Conservation (phyloP, 2,888 invertebrate species). For the Brenthis hecate region DNA sequence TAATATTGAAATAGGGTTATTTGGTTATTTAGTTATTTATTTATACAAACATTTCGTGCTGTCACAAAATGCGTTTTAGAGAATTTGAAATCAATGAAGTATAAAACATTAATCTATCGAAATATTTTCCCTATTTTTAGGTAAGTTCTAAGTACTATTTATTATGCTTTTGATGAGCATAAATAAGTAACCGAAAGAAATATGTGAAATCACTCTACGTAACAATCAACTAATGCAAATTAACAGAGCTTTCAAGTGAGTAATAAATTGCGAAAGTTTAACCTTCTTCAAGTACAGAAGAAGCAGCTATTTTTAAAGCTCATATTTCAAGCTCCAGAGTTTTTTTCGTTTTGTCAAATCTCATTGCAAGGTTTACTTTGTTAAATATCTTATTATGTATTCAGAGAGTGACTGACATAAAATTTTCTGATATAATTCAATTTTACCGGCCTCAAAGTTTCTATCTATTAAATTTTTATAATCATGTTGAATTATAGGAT, state of each 20-base stretch:
- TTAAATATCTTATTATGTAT: conserved; percentile 39
- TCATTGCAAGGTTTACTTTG: conserved; percentile 36
- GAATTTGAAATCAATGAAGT: too few relatives aligned
- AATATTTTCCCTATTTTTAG: too few relatives aligned
- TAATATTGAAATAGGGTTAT: conserved; percentile 23
- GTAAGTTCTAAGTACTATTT: too few relatives aligned
- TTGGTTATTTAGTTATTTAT: background rate
- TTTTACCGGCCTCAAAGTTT: conserved; percentile 34
- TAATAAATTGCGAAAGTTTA: background rate
- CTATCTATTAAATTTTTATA: conserved; percentile 23
- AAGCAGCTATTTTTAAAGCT: conserved; percentile 20
- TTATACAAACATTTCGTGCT: background rate
- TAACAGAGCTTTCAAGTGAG: too few relatives aligned
- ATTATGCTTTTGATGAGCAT: too few relatives aligned
- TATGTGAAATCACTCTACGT: too few relatives aligned
- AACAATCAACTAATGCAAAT: too few relatives aligned
- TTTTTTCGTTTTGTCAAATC: conserved; percentile 32
- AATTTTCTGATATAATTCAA: conserved; percentile 37
- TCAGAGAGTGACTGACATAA: conserved; percentile 38
- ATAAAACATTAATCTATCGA: too few relatives aligned
- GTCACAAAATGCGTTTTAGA: too few relatives aligned
- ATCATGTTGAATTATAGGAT: background rate
- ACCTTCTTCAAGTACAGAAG: conserved; percentile 11
- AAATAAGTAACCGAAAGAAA: too few relatives aligned
- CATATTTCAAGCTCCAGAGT: conserved; percentile 30